Percentiles rank a stretch among this genome's conserved stretches.
phyloP scores from a whole-genome alignment of 2,888 invertebrate genomes.

The Nephrocerus scutellatus region DNA sequence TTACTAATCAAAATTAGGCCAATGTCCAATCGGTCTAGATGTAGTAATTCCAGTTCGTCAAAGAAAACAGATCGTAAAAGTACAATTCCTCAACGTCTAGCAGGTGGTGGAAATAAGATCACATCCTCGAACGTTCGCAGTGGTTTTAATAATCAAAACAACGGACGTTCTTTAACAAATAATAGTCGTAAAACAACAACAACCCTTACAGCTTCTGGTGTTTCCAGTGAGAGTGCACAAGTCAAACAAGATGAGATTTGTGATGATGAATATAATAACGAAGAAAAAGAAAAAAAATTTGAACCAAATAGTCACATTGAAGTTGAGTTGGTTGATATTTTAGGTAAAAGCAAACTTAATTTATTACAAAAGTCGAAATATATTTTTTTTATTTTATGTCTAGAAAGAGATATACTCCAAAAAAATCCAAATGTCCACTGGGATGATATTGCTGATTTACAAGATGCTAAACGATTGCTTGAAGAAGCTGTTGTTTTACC shows the following conservation, averaged over 20 bases:
- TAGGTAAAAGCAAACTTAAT: slow-evolving; percentile 54
- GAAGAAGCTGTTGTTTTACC: slow-evolving; percentile 97
- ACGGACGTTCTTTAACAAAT: slow-evolving; percentile 18
- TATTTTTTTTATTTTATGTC: slow-evolving; percentile 18
- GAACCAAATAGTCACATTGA: slow-evolving; percentile 75
- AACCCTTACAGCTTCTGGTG: slow-evolving; percentile 6
- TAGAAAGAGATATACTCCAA: slow-evolving; percentile 92
- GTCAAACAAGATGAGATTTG: no score
- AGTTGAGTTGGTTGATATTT: slow-evolving; percentile 84
- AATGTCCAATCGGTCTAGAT: slow-evolving; percentile 34
- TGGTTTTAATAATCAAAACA: slow-evolving; percentile 20
- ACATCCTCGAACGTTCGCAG: slow-evolving; percentile 3
- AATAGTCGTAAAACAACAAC: slow-evolving; percentile 23
- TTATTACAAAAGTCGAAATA: not conserved
- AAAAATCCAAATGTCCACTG: slow-evolving; percentile 93
- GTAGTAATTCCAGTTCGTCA: slow-evolving; percentile 23
- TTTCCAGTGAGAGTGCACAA: slow-evolving; percentile 11
- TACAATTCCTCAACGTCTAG: slow-evolving; percentile 39
- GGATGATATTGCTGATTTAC: slow-evolving; percentile 87
- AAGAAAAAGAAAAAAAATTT: slow-evolving; percentile 77
- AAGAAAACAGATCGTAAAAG: slow-evolving; percentile 33
- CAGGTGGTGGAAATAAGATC: slow-evolving; percentile 25
- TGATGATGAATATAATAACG: slow-evolving; percentile 58
- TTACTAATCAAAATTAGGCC: no score
- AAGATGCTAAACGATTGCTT: slow-evolving; percentile 80